phyloP scores from a whole-genome alignment of 2,113 vertebrate genomes.

The Tenebrosternarchus preto region DNA sequence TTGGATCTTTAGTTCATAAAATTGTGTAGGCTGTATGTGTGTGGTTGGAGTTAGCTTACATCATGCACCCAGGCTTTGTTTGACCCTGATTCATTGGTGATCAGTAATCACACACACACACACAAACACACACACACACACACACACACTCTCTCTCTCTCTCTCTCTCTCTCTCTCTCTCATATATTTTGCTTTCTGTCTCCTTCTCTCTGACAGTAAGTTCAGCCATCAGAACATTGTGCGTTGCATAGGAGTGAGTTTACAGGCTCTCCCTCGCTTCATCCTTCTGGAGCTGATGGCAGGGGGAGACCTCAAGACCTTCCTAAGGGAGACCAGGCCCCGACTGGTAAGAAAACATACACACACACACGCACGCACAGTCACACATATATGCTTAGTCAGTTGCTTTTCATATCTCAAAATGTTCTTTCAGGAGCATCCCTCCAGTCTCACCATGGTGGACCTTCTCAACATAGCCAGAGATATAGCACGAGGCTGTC shows the following conservation, averaged over 20 bases:
- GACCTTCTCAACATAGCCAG: slow-evolving; percentile 92
- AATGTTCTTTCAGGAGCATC: slow-evolving; percentile 79
- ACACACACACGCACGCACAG: neutral
- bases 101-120: neutral
- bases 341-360: slow-evolving; percentile 81
- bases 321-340: slow-evolving; percentile 92
- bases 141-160: neutral
- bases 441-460: slow-evolving; percentile 92
- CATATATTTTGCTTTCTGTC: neutral
- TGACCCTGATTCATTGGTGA: no score
- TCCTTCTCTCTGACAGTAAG: slow-evolving; percentile 78
- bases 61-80: no score
- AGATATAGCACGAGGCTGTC: slow-evolving; percentile 95
- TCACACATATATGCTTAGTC: neutral
- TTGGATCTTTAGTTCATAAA: no score
- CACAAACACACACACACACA: slow-evolving; percentile 1
- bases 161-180: no score
- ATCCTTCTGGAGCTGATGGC: slow-evolving; percentile 97
- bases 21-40: no score
- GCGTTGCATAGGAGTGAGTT: slow-evolving; percentile 91
- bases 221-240: slow-evolving; percentile 99
- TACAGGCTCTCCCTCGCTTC: slow-evolving; percentile 93
- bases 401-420: neutral
- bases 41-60: no score
- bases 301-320: slow-evolving; percentile 94